These are phyloP conservation scores for Brachionus asplanchnoidis DNA, from an alignment of 1,140 invertebrate species.

Conservation along the genomic window DNA sequence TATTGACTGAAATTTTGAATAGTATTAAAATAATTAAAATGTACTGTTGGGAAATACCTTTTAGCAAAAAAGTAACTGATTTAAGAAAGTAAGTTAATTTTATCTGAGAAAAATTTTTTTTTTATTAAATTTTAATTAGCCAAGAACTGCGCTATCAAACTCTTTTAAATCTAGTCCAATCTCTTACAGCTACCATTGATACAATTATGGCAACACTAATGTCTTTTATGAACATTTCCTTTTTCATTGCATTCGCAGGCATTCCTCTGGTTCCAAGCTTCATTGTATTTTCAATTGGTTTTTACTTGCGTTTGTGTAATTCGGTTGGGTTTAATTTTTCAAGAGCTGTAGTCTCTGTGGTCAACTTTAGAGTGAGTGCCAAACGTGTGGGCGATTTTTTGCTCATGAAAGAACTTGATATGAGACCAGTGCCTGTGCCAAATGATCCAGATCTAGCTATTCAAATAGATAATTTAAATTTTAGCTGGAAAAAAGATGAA, in stretches of 20 bases:
- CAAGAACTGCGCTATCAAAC: conserved; percentile 3
- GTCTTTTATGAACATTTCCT: conserved; percentile 20
- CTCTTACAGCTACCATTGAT: conserved; percentile 14
- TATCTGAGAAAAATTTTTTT: neutral
- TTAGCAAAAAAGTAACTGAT: neutral
- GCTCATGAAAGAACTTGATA: conserved; percentile 7
- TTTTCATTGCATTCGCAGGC: neutral
- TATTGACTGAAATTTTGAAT: conserved; percentile 85
- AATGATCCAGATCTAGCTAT: neutral
- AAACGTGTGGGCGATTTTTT: conserved; percentile 27
- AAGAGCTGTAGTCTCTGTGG: conserved; percentile 49
- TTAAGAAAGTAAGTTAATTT: conserved; percentile 26
- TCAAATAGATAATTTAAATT: conserved; percentile 8
- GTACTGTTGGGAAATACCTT: conserved; percentile 58
- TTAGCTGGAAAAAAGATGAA: conserved; percentile 40
- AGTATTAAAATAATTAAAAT: conserved; percentile 86
- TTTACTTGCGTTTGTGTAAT: conserved; percentile 30
- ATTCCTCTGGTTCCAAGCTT: conserved; percentile 19
- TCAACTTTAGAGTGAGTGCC: conserved; percentile 22
- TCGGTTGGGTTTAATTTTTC: conserved; percentile 39
- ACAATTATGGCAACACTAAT: conserved; percentile 38
- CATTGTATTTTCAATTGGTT: conserved; percentile 38
- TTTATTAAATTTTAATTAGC: neutral
- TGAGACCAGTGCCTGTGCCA: neutral
- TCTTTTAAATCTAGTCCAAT: conserved; percentile 19